These are phyloP conservation scores for Nestor notabilis DNA, from an alignment of 2,113 vertebrate species.

Conservation along the genomic window DNA sequence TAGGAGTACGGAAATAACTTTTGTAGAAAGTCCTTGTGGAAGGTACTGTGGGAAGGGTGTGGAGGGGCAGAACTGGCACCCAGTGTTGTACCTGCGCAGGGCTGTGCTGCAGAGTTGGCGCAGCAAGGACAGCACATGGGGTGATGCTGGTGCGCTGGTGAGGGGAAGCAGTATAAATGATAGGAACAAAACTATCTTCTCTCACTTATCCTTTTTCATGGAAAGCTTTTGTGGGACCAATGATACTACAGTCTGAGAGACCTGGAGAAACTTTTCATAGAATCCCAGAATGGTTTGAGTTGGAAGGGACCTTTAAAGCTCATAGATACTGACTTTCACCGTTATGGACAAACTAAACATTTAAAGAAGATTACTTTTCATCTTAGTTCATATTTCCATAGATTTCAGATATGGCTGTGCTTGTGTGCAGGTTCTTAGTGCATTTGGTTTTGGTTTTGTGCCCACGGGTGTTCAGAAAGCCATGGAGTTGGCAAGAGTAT, in stretches of 20 bases:
- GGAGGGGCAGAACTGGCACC: neutral
- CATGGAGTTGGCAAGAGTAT: neutral
- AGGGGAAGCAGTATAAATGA: neutral
- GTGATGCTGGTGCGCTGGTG: rapidly evolving
- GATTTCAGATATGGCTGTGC: neutral
- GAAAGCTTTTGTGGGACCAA: neutral
- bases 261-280: neutral
- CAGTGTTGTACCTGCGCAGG: rapidly evolving
- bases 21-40: neutral
- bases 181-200: neutral
- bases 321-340: neutral
- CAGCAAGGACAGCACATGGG: rapidly evolving
- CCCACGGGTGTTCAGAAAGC: neutral
- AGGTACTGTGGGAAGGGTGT: rapidly evolving
- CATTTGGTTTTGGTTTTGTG: neutral
- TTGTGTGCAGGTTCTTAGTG: neutral
- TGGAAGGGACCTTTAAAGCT: neutral
- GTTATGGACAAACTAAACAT: neutral
- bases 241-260: neutral
- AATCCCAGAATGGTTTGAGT: neutral
- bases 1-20: neutral
- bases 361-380: neutral
- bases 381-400: neutral
- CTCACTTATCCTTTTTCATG: neutral
- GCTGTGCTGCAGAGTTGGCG: neutral